phyloP scores from a whole-genome alignment of 2,888 invertebrate genomes.

The Athalia circularis region DNA sequence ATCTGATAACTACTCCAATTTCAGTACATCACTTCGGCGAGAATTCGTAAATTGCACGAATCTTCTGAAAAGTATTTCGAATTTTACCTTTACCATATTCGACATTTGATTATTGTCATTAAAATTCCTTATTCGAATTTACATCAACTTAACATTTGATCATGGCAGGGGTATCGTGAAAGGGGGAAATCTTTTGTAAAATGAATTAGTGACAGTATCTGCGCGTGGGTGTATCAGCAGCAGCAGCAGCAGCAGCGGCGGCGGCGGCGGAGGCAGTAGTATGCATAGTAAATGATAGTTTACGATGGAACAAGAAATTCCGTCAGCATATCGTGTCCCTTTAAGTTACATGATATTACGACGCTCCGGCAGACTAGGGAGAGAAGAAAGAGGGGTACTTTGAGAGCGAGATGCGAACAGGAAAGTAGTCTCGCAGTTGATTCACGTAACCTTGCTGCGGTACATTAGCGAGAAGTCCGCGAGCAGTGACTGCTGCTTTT shows the following conservation, averaged over 20 bases:
- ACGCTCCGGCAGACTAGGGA: not conserved
- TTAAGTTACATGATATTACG: constrained; percentile 24
- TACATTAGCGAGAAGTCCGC: constrained; percentile 33
- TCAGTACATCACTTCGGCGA: not conserved
- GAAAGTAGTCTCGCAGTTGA: constrained; percentile 33
- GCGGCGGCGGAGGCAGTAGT: not conserved
- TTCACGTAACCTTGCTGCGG: constrained; percentile 36
- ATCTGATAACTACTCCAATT: no score
- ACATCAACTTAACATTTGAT: constrained; percentile 15
- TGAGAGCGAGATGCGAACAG: not conserved
- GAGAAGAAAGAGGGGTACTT: constrained; percentile 13
- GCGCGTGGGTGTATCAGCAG: constrained; percentile 5
- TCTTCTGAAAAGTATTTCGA: constrained; percentile 4
- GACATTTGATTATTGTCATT: constrained; percentile 13
- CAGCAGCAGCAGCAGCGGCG: no score
- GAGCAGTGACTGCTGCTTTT: constrained; percentile 36
- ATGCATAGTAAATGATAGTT: constrained; percentile 40
- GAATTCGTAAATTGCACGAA: no score
- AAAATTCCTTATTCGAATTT: constrained; percentile 35
- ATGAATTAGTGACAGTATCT: constrained; percentile 20
- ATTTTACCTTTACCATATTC: constrained; percentile 4
- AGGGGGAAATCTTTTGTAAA: constrained; percentile 27
- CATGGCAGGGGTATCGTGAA: not conserved
- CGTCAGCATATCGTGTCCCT: constrained; percentile 28
- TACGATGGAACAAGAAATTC: constrained; percentile 28